phyloP scores from a whole-genome alignment of 2,113 vertebrate species.

The Uria lomvia region DNA sequence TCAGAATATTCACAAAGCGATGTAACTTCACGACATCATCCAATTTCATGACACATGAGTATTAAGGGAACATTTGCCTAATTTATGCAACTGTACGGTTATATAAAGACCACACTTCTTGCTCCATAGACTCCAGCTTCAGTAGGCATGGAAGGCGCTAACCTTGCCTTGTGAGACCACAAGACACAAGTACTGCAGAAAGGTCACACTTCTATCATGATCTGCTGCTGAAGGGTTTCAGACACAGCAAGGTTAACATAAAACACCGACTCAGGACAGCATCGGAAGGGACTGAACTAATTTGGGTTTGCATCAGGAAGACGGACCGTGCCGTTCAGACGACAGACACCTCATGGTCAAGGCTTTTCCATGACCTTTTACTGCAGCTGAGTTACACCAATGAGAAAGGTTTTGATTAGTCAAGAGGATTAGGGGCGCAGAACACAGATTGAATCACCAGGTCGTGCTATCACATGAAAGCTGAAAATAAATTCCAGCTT shows the following conservation, averaged over 20 bases:
- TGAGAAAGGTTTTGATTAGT: background rate
- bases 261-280: background rate
- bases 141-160: background rate
- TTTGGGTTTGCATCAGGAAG: background rate
- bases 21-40: background rate
- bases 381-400: background rate
- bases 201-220: background rate
- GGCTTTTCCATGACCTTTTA: slow-evolving; percentile 28
- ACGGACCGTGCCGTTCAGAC: background rate
- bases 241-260: background rate
- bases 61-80: background rate
- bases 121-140: background rate
- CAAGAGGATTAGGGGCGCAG: slow-evolving; percentile 3
- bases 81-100: background rate
- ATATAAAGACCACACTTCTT: background rate
- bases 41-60: background rate
- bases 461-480: background rate
- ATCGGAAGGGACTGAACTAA: background rate
- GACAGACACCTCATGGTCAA: background rate
- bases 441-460: background rate
- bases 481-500: background rate
- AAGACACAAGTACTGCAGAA: background rate
- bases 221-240: background rate
- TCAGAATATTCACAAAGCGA: background rate
- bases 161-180: background rate